Percentiles rank a stretch among this genome's conserved stretches.
Conservation (phyloP, 2,888 invertebrate genomes). For the Cephus pygmeus region DNA sequence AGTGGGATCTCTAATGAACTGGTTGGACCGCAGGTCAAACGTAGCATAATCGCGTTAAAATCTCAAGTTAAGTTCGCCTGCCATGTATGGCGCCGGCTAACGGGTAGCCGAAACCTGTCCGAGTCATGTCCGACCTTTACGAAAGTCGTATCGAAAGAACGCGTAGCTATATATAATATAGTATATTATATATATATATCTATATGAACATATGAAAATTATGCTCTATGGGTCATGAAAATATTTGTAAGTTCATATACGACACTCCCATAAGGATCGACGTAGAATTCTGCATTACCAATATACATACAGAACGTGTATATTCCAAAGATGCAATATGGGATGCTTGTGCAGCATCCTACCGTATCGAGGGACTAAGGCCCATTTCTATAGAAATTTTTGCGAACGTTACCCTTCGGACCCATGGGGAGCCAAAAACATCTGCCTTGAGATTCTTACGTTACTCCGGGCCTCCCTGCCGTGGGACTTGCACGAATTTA, state of each 20-base stretch:
- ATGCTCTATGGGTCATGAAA: background rate
- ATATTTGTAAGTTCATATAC: background rate
- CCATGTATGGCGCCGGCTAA: slow-evolving; percentile 38
- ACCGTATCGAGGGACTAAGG: slow-evolving; percentile 30
- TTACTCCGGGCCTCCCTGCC: background rate
- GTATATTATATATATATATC: background rate
- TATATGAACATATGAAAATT: background rate
- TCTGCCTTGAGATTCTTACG: background rate
- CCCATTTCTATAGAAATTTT: background rate
- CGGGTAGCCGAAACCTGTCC: slow-evolving; percentile 45
- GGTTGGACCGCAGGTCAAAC: slow-evolving; percentile 46
- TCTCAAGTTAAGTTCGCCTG: slow-evolving; percentile 44
- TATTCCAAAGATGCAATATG: slow-evolving; percentile 5
- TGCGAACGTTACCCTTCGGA: background rate
- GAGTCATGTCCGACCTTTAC: slow-evolving; percentile 41
- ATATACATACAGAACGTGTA: background rate
- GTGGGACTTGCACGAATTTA: background rate
- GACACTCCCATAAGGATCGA: background rate
- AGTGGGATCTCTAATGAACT: slow-evolving; percentile 49
- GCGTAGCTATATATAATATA: background rate
- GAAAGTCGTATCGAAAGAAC: slow-evolving; percentile 27
- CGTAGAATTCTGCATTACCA: slow-evolving; percentile 22
- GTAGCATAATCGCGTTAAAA: slow-evolving; percentile 47
- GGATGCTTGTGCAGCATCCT: slow-evolving; percentile 20
- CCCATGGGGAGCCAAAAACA: background rate